Conservation (phyloP, 2,113 vertebrate genomes). For the Eolophus roseicapilla region DNA sequence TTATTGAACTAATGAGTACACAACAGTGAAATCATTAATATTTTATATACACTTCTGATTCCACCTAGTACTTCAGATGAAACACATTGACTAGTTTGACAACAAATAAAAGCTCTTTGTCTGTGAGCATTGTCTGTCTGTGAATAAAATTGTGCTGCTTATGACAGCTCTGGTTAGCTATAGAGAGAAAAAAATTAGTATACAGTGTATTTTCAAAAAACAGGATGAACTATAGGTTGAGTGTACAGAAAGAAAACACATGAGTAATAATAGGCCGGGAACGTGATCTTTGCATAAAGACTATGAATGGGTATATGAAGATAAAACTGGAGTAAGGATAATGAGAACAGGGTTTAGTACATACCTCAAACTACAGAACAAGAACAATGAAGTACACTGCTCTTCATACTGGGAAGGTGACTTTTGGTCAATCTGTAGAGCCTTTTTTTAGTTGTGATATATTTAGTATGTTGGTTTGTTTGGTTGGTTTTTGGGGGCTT, state of each 20-base stretch:
- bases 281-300: not conserved
- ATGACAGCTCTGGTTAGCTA: not conserved
- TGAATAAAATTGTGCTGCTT: constrained; percentile 48
- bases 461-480: not conserved
- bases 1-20: constrained; percentile 54
- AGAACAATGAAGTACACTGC: not conserved
- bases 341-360: not conserved
- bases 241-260: not conserved
- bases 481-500: not conserved
- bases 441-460: not conserved
- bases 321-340: not conserved
- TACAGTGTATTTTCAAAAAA: not conserved
- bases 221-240: not conserved
- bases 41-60: constrained; percentile 54
- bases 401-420: not conserved
- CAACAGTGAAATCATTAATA: constrained; percentile 46
- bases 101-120: constrained; percentile 56
- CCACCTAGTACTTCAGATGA: constrained; percentile 46
- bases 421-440: not conserved
- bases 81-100: constrained; percentile 25
- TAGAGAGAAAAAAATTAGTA: not conserved
- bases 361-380: not conserved
- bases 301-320: not conserved
- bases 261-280: not conserved
- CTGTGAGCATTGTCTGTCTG: constrained; percentile 2